Evolutionary conservation across 2,888 invertebrate species (phyloP).

Genomic region (Sphecodes monilicornis): DNA sequence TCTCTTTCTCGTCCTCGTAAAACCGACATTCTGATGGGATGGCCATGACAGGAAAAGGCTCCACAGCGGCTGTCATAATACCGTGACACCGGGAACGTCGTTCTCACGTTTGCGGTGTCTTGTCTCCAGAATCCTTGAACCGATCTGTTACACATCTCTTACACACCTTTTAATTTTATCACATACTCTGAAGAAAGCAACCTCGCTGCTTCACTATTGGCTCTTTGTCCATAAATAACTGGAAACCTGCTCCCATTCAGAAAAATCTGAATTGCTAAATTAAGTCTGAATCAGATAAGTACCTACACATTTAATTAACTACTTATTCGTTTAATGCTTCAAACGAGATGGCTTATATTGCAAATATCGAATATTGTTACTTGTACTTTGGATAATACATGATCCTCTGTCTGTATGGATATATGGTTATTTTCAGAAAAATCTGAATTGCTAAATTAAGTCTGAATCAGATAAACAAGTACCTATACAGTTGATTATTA

Average conservation of each 20-base stretch:
- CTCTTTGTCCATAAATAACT: not conserved
- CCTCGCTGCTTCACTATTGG: not conserved
- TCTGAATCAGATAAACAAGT: not conserved
- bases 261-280: not conserved
- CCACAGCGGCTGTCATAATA: constrained; percentile 82
- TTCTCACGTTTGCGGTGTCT: constrained; percentile 69
- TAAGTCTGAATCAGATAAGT: not conserved
- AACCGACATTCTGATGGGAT: constrained; percentile 79
- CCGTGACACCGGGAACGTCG: constrained; percentile 77
- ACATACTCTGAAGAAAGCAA: not conserved
- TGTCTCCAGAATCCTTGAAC: constrained; percentile 48
- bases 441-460: not conserved
- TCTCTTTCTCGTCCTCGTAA: constrained; percentile 80
- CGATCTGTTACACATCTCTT: constrained; percentile 55
- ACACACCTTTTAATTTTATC: not conserved
- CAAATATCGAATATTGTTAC: not conserved
- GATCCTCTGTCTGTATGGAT: not conserved
- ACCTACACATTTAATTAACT: not conserved
- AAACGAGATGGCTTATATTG: not conserved
- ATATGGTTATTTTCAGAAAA: not conserved
- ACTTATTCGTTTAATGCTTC: not conserved
- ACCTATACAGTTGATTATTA: not conserved
- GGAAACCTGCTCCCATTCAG: not conserved
- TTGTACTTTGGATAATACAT: not conserved
- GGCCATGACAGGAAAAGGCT: constrained; percentile 79